Conservation (phyloP, 2,797 vertebrate species). For the Parauchenoglanis ngamensis region DNA sequence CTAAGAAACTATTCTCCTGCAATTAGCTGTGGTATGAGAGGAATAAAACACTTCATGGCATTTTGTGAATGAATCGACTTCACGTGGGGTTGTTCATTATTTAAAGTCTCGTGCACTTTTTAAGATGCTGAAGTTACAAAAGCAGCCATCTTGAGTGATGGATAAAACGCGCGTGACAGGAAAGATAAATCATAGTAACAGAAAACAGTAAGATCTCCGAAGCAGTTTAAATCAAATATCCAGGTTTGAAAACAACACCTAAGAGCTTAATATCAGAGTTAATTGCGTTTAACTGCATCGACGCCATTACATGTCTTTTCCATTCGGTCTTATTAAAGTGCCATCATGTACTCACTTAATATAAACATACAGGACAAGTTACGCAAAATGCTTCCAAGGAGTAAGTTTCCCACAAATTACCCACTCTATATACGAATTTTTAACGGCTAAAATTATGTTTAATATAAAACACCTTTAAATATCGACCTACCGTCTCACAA, state of each 20-base stretch:
- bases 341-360: neutral
- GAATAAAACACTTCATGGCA: neutral
- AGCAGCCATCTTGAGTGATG: neutral
- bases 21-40: neutral
- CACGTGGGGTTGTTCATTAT: too few relatives aligned
- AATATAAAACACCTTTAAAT: neutral
- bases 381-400: too few relatives aligned
- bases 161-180: neutral
- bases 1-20: neutral
- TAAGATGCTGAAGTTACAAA: neutral
- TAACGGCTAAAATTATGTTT: too few relatives aligned
- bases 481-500: constrained; percentile 63
- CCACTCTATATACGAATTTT: neutral
- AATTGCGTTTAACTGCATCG: neutral
- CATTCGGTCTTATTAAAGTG: neutral
- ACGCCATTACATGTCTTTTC: neutral
- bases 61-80: too few relatives aligned
- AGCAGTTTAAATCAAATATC: neutral
- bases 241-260: fast-evolving
- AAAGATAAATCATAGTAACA: neutral
- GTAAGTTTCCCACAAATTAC: too few relatives aligned
- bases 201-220: neutral
- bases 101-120: neutral
- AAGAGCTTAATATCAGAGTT: neutral
- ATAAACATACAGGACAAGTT: neutral